These are phyloP conservation scores for Busseola fusca DNA, from an alignment of 2,888 invertebrate species.

Conservation along the genomic window DNA sequence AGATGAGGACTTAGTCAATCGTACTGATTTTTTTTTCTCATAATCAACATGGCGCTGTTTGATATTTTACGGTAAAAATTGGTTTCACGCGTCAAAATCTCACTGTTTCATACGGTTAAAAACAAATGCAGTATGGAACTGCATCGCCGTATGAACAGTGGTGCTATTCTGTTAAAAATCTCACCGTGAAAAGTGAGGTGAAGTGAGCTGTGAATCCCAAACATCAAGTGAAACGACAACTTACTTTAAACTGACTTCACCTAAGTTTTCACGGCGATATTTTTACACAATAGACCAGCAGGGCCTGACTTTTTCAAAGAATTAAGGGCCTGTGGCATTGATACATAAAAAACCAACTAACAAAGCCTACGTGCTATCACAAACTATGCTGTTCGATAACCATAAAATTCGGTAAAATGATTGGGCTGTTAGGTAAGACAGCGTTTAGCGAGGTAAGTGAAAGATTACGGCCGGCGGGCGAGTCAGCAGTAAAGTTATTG, in stretches of 20 bases:
- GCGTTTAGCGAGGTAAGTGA: slow-evolving; percentile 50
- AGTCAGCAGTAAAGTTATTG: slow-evolving; percentile 67
- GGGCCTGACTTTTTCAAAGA: neutral
- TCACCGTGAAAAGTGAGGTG: too few species aligned
- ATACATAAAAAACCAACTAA: neutral
- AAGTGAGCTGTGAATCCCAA: too few species aligned
- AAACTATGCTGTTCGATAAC: slow-evolving; percentile 12
- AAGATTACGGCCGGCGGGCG: slow-evolving; percentile 47
- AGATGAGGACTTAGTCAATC: neutral
- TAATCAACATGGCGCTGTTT: neutral
- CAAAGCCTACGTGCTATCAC: slow-evolving; percentile 7
- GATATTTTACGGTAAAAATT: neutral
- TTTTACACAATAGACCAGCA: too few species aligned
- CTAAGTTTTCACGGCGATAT: too few species aligned
- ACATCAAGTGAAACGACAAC: too few species aligned
- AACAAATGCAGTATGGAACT: neutral
- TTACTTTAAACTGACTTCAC: too few species aligned
- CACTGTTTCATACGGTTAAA: neutral
- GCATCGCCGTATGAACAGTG: too few species aligned
- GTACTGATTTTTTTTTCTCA: neutral
- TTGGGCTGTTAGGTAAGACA: slow-evolving; percentile 44
- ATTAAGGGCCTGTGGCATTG: neutral
- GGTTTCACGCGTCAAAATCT: neutral
- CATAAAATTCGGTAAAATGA: slow-evolving; percentile 53
- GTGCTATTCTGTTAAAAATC: too few species aligned